These are phyloP conservation scores for Aldrovandia affinis DNA, from an alignment of 2,797 vertebrate species.

Conservation along the genomic window DNA sequence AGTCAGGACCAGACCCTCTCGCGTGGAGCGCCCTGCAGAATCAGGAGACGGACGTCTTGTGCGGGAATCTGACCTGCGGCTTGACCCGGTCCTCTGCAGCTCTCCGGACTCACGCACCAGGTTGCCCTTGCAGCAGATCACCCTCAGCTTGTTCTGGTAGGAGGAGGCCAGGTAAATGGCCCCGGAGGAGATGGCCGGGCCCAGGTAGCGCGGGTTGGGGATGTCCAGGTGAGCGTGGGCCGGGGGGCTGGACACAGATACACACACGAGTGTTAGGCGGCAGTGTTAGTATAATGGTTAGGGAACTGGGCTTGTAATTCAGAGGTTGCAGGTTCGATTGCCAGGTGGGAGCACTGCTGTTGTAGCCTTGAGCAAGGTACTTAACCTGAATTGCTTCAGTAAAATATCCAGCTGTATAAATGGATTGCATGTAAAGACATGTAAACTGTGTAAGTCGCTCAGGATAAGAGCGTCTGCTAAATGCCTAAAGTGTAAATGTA, in stretches of 20 bases:
- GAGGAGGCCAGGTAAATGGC: constrained; percentile 94
- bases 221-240: constrained; percentile 92
- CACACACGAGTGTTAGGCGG: neutral
- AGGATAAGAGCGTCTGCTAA: too few relatives aligned
- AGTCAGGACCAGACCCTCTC: neutral
- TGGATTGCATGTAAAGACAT: too few relatives aligned
- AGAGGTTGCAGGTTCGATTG: too few relatives aligned
- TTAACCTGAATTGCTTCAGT: too few relatives aligned
- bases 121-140: constrained; percentile 98
- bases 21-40: neutral
- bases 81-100: constrained; percentile 83
- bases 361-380: too few relatives aligned
- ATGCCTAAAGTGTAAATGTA: too few relatives aligned
- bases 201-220: constrained; percentile 91
- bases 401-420: too few relatives aligned
- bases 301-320: too few relatives aligned
- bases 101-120: constrained; percentile 85
- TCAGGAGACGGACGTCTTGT: neutral
- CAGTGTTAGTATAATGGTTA: too few relatives aligned
- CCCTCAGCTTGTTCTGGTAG: constrained; percentile 95
- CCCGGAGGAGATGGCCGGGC: constrained; percentile 93
- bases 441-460: too few relatives aligned
- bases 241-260: constrained; percentile 72
- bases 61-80: constrained; percentile 79
- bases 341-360: too few relatives aligned